Evolutionary conservation across 1,140 invertebrate genomes (phyloP), one percentile per base, ranked within the genome.

Genomic region (Olivierus martensii): DNA sequence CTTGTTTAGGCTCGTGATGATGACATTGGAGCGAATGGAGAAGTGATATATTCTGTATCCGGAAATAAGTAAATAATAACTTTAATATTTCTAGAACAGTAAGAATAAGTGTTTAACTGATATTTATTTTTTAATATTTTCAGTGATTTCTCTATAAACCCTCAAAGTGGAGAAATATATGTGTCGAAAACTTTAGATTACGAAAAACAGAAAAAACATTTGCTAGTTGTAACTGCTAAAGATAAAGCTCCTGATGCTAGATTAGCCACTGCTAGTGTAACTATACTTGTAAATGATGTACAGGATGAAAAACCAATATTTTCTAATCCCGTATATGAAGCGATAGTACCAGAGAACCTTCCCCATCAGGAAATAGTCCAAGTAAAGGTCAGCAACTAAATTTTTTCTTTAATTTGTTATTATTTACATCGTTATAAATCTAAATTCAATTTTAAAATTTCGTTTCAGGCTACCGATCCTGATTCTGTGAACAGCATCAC

Each of bases 291-390:
- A n/a, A 67, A 77, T 21, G 90, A 96, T 66, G 69, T 83, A 1
- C 79, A 85, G 22, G 87, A 92, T 66, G 87, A 93, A 67, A 69
- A 82, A 19, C 90, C 90, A 0, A 22, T 81, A 9, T 94, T 94
- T 65, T 75, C 74, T 57, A 75, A 80, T 55, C 70, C 75, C 0
- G 67, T 75, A 3, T 89, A 92, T 58, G 79, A 82, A 63, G 79
- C 81, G 2, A 75, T 72, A 35, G 82, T 93, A 14, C 83, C 84
- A 4, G 89, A 94, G 72, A 91, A 90, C 66, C 73, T 79, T 36
- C 75, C 80, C 0, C 80, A 88, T 64, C 77, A 78, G 59, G 75
- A 79, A 52, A 79, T 93, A 22, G 76, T 81, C 22, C 79, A 81
- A 68, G 84, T 92, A 21, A 73, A 68, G 57, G 73, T 72, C 50